Conservation (phyloP, 2,797 vertebrate species). For the Macropus fuliginosus region DNA sequence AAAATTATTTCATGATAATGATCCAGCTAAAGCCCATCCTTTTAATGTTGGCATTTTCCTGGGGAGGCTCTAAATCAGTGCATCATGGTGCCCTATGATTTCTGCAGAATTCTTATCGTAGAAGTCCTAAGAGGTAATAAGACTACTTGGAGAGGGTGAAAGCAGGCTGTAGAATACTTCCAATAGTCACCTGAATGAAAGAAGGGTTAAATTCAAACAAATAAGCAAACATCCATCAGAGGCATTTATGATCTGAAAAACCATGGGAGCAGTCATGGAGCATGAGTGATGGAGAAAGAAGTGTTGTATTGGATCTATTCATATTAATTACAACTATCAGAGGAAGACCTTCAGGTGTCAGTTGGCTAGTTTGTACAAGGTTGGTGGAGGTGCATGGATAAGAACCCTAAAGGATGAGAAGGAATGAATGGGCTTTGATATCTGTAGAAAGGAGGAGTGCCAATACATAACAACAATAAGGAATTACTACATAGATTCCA, state of each 20-base stretch:
- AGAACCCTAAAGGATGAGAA: neutral
- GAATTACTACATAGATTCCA: neutral
- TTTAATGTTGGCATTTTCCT: neutral
- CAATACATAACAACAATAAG: neutral
- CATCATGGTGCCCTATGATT: neutral
- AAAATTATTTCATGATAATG: slow-evolving; percentile 1
- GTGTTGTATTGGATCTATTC: neutral
- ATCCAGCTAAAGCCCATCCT: neutral
- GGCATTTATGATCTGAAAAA: neutral
- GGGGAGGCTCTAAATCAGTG: neutral
- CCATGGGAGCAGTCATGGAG: neutral
- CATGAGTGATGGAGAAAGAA: neutral
- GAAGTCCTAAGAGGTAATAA: neutral
- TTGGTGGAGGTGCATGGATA: neutral
- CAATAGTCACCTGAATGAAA: neutral
- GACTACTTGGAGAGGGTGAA: neutral
- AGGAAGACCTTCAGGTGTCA: neutral
- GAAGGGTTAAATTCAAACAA: neutral
- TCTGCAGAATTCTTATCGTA: neutral
- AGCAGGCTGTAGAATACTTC: neutral
- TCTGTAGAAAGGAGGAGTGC: neutral
- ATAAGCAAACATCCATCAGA: neutral
- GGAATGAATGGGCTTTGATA: neutral
- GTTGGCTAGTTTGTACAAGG: neutral
- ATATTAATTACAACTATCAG: neutral